phyloP scores from a whole-genome alignment of 2,113 vertebrate genomes.

The Albula glossodonta region DNA sequence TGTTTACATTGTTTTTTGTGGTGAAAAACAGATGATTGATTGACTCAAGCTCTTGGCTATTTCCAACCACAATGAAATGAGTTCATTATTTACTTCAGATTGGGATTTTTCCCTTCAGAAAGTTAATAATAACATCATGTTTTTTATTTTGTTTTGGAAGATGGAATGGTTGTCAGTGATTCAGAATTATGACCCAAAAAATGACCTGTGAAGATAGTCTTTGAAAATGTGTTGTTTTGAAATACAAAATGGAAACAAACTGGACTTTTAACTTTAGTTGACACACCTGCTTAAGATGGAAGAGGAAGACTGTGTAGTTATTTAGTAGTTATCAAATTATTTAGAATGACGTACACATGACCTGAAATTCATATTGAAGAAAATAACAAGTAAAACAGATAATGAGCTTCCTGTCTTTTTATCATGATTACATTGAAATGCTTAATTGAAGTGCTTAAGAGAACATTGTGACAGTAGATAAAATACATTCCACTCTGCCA shows the following conservation, averaged over 20 bases:
- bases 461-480: no score
- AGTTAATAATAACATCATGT: slow-evolving; percentile 19
- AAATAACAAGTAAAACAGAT: no score
- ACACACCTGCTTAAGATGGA: no score
- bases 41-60: slow-evolving; percentile 43
- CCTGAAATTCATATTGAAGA: no score
- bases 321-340: no score
- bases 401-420: no score
- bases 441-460: no score
- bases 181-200: slow-evolving; percentile 38
- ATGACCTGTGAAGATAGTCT: slow-evolving; percentile 23
- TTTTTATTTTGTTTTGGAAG: slow-evolving; percentile 9
- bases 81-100: slow-evolving; percentile 37
- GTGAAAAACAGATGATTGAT: slow-evolving; percentile 37
- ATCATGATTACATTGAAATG: no score
- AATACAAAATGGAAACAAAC: slow-evolving; percentile 14
- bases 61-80: slow-evolving; percentile 32
- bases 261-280: background rate
- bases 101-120: slow-evolving; percentile 30
- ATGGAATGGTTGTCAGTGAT: background rate
- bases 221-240: slow-evolving; percentile 8
- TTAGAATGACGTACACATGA: no score
- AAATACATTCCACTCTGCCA: no score
- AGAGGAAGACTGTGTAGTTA: no score
- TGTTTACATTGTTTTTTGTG: slow-evolving; percentile 33